Percentiles rank a stretch among this genome's conserved stretches.
These are phyloP conservation scores for Tangara arthus DNA, from an alignment of 2,797 vertebrate genomes.

Conservation along the genomic window DNA sequence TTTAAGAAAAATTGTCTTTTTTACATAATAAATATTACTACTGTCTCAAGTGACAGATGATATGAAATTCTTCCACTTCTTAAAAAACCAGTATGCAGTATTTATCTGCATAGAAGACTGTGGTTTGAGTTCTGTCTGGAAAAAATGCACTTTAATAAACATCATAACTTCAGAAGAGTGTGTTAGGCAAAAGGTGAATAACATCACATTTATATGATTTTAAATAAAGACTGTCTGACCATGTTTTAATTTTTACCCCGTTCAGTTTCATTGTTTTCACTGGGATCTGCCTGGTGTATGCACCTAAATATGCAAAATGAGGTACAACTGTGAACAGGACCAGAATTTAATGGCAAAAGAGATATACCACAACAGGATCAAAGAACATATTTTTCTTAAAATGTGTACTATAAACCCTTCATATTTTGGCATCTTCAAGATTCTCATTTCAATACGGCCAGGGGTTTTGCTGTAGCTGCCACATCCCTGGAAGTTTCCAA, in stretches of 20 bases:
- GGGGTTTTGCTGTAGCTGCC: neutral
- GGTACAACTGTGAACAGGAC: constrained; percentile 8
- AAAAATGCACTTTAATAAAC: constrained; percentile 70
- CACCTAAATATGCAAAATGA: neutral
- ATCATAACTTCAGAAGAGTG: constrained; percentile 25
- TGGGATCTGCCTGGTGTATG: constrained; percentile 31
- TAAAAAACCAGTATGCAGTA: constrained; percentile 57
- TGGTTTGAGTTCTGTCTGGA: constrained; percentile 45
- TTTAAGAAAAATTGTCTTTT: neutral
- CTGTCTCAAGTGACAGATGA: constrained; percentile 38
- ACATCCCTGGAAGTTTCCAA: neutral
- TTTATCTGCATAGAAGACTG: constrained; percentile 52
- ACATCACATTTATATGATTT: constrained; percentile 52
- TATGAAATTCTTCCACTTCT: constrained; percentile 53
- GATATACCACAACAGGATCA: constrained; percentile 12
- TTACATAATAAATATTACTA: constrained; percentile 61
- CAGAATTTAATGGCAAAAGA: constrained; percentile 38
- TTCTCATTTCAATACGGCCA: constrained; percentile 12
- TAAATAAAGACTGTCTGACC: constrained; percentile 39
- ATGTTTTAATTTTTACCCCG: constrained; percentile 20
- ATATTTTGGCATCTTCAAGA: constrained; percentile 56
- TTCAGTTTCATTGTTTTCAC: constrained; percentile 38
- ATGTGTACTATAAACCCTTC: constrained; percentile 41
- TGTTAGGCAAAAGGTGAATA: neutral
- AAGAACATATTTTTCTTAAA: constrained; percentile 61